phyloP scores from a whole-genome alignment of 2,888 invertebrate species.

The Ptilodon capucinus region DNA sequence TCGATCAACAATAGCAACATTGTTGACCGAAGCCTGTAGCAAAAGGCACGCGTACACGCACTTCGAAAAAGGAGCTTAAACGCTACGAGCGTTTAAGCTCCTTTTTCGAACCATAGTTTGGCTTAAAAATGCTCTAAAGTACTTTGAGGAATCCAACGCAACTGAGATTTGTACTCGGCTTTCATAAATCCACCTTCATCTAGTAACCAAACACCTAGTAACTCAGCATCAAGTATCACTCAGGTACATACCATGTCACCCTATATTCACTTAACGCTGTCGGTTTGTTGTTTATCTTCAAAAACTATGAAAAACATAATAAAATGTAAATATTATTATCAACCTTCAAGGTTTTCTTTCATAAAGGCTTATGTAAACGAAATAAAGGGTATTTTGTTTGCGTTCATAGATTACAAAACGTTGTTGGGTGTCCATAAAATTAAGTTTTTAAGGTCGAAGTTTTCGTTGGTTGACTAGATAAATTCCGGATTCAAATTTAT shows the following conservation, averaged over 20 bases:
- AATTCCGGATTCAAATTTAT: neutral
- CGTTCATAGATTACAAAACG: neutral
- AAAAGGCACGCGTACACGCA: no score
- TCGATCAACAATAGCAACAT: no score
- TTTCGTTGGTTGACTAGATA: neutral
- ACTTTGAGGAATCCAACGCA: constrained; percentile 49
- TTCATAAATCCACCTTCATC: neutral
- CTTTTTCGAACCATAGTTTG: no score
- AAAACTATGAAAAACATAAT: neutral
- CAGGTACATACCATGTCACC: neutral
- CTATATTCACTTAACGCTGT: no score
- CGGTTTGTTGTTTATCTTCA: neutral
- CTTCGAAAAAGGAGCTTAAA: no score
- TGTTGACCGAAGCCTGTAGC: no score
- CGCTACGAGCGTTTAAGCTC: no score
- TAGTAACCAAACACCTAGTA: neutral
- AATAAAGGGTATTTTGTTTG: neutral
- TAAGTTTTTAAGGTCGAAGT: neutral
- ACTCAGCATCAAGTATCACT: neutral
- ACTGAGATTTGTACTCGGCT: constrained; percentile 50
- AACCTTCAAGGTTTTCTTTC: neutral
- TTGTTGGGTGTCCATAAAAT: neutral
- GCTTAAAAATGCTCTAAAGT: no score
- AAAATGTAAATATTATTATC: neutral
- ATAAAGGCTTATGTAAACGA: neutral